Conservation (phyloP, 2,113 vertebrate genomes). For the Eolophus roseicapilla region DNA sequence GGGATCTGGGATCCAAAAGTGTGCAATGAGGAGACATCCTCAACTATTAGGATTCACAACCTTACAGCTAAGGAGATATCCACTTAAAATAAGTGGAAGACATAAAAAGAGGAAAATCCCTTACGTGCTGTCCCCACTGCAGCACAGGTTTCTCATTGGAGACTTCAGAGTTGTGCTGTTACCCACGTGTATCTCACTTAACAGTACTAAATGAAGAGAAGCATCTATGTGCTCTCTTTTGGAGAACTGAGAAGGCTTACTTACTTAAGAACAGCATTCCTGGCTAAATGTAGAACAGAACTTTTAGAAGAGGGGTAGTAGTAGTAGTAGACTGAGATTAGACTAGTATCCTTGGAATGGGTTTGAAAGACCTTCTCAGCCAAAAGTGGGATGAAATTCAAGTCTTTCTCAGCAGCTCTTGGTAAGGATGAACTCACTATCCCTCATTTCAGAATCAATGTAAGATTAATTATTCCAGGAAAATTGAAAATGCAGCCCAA, state of each 20-base stretch:
- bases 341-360: neutral
- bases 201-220: neutral
- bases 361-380: neutral
- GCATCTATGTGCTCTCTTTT: fast-evolving
- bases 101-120: neutral
- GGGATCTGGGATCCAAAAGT: neutral
- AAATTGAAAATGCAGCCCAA: neutral
- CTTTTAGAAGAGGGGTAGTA: neutral
- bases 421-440: neutral
- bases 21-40: neutral
- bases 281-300: neutral
- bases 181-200: neutral
- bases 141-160: neutral
- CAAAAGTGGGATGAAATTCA: neutral
- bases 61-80: neutral
- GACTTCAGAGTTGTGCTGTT: fast-evolving
- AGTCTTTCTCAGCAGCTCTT: neutral
- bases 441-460: neutral
- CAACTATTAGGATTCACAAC: neutral
- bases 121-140: neutral
- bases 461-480: neutral
- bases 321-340: neutral
- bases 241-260: neutral
- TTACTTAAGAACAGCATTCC: neutral
- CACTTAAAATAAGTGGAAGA: neutral